Evolutionary conservation across 2,888 invertebrate genomes (phyloP).

Genomic region (Scaptomyza parva): DNA sequence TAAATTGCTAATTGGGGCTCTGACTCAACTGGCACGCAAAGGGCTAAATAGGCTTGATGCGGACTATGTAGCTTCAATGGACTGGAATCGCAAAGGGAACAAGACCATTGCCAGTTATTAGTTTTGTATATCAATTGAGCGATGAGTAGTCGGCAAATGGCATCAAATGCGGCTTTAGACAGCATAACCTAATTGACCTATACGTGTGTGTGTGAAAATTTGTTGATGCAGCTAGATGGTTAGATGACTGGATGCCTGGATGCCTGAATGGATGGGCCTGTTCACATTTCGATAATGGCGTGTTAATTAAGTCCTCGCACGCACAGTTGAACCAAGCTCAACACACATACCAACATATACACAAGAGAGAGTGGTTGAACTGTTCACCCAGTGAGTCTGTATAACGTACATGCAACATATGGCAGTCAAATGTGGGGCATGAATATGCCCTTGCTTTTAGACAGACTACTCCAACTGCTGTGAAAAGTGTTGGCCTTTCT

Average conservation of each 20-base stretch:
- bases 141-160: not conserved
- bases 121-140: constrained; percentile 44
- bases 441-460: constrained; percentile 40
- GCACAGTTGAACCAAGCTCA: constrained; percentile 56
- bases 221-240: constrained; percentile 8
- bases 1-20: constrained; percentile 12
- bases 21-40: constrained; percentile 13
- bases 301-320: constrained; percentile 73
- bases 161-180: constrained; percentile 4
- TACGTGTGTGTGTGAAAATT: constrained; percentile 26
- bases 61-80: not conserved
- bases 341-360: not conserved
- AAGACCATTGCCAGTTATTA: constrained; percentile 32
- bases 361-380: constrained; percentile 12
- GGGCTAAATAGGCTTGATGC: constrained; percentile 5
- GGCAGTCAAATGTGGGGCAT: constrained; percentile 48
- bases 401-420: constrained; percentile 12
- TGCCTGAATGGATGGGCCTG: constrained; percentile 7
- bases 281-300: constrained; percentile 56
- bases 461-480: constrained; percentile 23
- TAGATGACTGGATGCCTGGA: too few species aligned
- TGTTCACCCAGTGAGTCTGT: constrained; percentile 7
- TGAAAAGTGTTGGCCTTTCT: constrained; percentile 32
- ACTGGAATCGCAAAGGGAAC: constrained; percentile 13
- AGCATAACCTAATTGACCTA: constrained; percentile 52